These are phyloP conservation scores for Mugil cephalus DNA, from an alignment of 2,113 vertebrate genomes.

Conservation along the genomic window DNA sequence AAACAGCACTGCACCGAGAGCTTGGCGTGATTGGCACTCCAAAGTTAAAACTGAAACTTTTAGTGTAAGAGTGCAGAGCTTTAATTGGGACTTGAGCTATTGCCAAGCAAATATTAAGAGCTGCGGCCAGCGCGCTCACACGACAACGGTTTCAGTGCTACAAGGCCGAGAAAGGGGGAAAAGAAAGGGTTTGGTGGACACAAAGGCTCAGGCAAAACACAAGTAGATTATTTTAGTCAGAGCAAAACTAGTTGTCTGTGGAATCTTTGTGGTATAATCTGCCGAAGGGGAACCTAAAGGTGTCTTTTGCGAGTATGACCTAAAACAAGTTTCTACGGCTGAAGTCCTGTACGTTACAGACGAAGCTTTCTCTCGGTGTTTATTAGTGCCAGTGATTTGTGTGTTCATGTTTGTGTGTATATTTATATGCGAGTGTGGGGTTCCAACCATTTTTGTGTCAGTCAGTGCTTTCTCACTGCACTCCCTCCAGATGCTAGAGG, in stretches of 20 bases:
- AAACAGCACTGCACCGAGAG: conserved; percentile 40
- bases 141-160: conserved; percentile 34
- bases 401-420: conserved; percentile 41
- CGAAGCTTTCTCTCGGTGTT: conserved; percentile 25
- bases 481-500: conserved; percentile 81
- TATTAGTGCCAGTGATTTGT: conserved; percentile 55
- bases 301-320: conserved; percentile 34
- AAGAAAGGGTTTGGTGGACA: conserved; percentile 41
- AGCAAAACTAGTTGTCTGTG: conserved; percentile 42
- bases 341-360: conserved; percentile 22
- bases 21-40: conserved; percentile 40
- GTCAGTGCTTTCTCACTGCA: conserved; percentile 73
- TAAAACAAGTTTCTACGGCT: conserved; percentile 22
- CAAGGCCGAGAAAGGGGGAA: background rate
- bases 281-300: conserved; percentile 34
- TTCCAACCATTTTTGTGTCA: conserved; percentile 20
- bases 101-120: conserved; percentile 37
- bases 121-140: conserved; percentile 69
- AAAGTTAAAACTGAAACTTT: conserved; percentile 18
- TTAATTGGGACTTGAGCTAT: conserved; percentile 10
- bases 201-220: conserved; percentile 23
- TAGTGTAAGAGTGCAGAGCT: background rate
- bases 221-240: conserved; percentile 30
- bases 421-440: conserved; percentile 1
- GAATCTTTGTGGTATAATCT: conserved; percentile 36